Percentiles rank a stretch among this genome's conserved stretches.
phyloP scores from a whole-genome alignment of 2,888 invertebrate genomes.

The Cheilosia pagana region DNA sequence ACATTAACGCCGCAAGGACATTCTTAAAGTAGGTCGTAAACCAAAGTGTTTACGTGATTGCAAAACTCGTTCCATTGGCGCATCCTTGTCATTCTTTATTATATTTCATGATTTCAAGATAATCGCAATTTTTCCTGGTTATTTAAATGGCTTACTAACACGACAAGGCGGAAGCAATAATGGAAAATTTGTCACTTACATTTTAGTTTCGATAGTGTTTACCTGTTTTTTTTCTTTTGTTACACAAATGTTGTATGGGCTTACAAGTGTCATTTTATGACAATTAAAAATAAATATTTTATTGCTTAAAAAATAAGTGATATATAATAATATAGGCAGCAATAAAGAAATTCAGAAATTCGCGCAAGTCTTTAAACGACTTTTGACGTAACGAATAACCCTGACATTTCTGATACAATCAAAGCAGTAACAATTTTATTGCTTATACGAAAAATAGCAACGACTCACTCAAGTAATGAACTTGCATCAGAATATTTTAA shows the following conservation, averaged over 20 bases:
- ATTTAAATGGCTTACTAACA: conserved; percentile 35
- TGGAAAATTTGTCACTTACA: conserved; percentile 24
- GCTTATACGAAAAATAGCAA: conserved; percentile 5
- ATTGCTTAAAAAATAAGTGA: too few relatives aligned
- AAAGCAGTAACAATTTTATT: conserved; percentile 49
- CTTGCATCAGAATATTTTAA: conserved; percentile 8
- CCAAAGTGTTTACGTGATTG: conserved; percentile 36
- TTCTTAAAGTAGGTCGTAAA: conserved; percentile 61
- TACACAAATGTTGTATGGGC: conserved; percentile 2
- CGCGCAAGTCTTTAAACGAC: background rate
- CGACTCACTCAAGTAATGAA: conserved; percentile 24
- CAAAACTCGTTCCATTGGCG: conserved; percentile 31
- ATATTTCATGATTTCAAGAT: background rate
- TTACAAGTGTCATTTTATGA: background rate
- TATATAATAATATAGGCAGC: background rate
- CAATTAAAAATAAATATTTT: conserved; percentile 1
- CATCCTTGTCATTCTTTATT: conserved; percentile 52
- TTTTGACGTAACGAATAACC: conserved; percentile 50
- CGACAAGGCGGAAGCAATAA: conserved; percentile 42
- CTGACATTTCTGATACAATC: conserved; percentile 58
- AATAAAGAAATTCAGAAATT: conserved; percentile 32
- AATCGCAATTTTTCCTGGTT: conserved; percentile 36
- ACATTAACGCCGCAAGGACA: conserved; percentile 59
- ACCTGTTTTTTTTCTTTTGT: background rate
- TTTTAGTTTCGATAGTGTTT: conserved; percentile 10